Percentiles rank a stretch among this genome's conserved stretches.
Evolutionary conservation across 1,140 invertebrate genomes (phyloP).

Genomic region (Ceratosolen solmsi): DNA sequence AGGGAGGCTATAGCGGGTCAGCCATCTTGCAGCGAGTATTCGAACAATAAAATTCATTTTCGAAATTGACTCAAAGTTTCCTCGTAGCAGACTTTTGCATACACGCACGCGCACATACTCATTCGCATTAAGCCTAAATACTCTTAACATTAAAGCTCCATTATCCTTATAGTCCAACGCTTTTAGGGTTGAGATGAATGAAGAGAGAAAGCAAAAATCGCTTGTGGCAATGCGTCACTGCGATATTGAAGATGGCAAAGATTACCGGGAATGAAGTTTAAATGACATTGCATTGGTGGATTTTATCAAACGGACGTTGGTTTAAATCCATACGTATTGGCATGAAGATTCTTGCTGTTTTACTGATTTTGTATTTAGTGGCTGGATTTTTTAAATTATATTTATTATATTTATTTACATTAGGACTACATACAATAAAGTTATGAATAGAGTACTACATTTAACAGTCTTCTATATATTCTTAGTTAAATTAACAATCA

Average conservation of each 20-base stretch:
- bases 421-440: too few relatives aligned
- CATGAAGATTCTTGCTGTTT: not conserved
- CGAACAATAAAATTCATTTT: constrained; percentile 57
- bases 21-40: constrained; percentile 24
- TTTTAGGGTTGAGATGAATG: not conserved
- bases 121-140: constrained; percentile 41
- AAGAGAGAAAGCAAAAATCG: constrained; percentile 35
- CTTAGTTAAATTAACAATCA: too few relatives aligned
- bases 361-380: too few relatives aligned
- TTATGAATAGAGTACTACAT: too few relatives aligned
- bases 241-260: constrained; percentile 10
- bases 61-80: constrained; percentile 47
- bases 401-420: too few relatives aligned
- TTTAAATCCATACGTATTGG: not conserved
- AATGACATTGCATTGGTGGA: not conserved
- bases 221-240: not conserved
- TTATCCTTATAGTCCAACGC: constrained; percentile 40
- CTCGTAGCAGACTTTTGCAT: constrained; percentile 28
- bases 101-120: constrained; percentile 1
- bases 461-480: too few relatives aligned
- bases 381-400: too few relatives aligned
- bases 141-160: constrained; percentile 50
- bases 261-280: not conserved
- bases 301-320: not conserved
- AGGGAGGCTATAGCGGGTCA: constrained; percentile 42